Percentiles rank a stretch among this genome's conserved stretches.
These are phyloP conservation scores for Crepidodera aurea DNA, from an alignment of 2,888 invertebrate species.

Conservation along the genomic window DNA sequence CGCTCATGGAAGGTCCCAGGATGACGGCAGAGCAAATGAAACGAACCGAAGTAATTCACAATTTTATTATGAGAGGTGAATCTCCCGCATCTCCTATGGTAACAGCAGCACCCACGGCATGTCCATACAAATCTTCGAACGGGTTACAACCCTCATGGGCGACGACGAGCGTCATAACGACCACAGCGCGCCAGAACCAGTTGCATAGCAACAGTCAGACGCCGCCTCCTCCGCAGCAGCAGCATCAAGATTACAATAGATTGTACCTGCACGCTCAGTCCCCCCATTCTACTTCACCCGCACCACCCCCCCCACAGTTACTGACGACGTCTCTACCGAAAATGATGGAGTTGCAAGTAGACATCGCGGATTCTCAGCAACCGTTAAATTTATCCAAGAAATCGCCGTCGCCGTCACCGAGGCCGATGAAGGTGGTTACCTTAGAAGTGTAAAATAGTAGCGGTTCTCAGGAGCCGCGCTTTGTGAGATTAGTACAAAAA, in stretches of 20 bases:
- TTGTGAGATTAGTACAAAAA: slow-evolving; percentile 57
- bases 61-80: slow-evolving; percentile 83
- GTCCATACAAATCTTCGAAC: slow-evolving; percentile 54
- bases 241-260: slow-evolving; percentile 61
- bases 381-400: slow-evolving; percentile 91
- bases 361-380: slow-evolving; percentile 81
- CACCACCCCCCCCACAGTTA: slow-evolving; percentile 57
- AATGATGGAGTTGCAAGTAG: slow-evolving; percentile 81
- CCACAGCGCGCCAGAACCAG: slow-evolving; percentile 62
- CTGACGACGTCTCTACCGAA: slow-evolving; percentile 61
- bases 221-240: slow-evolving; percentile 55
- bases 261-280: slow-evolving; percentile 58
- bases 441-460: slow-evolving; percentile 56
- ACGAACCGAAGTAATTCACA: slow-evolving; percentile 91
- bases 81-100: slow-evolving; percentile 63
- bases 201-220: slow-evolving; percentile 57
- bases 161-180: slow-evolving; percentile 71
- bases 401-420: slow-evolving; percentile 79
- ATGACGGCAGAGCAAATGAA: slow-evolving; percentile 94
- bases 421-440: slow-evolving; percentile 63
- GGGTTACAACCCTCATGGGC: slow-evolving; percentile 60
- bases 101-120: slow-evolving; percentile 64
- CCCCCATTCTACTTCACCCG: slow-evolving; percentile 62
- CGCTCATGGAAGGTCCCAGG: slow-evolving; percentile 90
- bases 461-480: slow-evolving; percentile 27